These are phyloP conservation scores for Rhynchonema sp. DNA, from an alignment of 2,888 invertebrate species.

Conservation along the genomic window DNA sequence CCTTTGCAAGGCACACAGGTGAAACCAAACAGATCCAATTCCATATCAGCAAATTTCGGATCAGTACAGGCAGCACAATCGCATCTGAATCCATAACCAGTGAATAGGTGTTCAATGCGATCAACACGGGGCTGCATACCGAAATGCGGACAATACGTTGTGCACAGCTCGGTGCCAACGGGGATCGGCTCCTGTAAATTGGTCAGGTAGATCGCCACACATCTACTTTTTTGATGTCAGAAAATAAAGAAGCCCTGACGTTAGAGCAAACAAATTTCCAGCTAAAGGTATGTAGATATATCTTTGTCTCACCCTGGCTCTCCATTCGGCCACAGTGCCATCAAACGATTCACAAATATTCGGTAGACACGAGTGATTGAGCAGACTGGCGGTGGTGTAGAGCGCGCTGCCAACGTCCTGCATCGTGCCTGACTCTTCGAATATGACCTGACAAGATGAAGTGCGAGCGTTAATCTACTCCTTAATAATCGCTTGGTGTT, in stretches of 20 bases:
- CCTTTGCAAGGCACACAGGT: neutral
- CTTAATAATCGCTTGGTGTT: too few relatives aligned
- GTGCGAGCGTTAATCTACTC: too few relatives aligned
- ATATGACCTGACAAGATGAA: too few relatives aligned
- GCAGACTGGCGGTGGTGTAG: neutral
- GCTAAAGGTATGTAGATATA: too few relatives aligned
- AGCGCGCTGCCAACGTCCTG: neutral
- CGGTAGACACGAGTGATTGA: neutral
- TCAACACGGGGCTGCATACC: neutral
- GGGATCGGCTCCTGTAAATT: neutral
- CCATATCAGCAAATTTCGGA: neutral
- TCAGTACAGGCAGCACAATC: neutral
- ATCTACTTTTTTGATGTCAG: too few relatives aligned
- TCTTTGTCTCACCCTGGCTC: neutral
- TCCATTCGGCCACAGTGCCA: neutral
- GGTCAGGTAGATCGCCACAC: too few relatives aligned
- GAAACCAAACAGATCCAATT: neutral
- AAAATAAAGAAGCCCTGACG: too few relatives aligned
- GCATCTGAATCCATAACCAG: neutral
- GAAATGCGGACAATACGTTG: neutral
- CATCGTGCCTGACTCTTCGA: too few relatives aligned
- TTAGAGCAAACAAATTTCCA: too few relatives aligned
- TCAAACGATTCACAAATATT: neutral
- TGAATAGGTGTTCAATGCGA: neutral
- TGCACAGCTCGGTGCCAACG: neutral